Percentiles rank a stretch among this genome's conserved stretches.
These are phyloP conservation scores for Epinotia ramella DNA, from an alignment of 2,888 invertebrate species.

Conservation along the genomic window DNA sequence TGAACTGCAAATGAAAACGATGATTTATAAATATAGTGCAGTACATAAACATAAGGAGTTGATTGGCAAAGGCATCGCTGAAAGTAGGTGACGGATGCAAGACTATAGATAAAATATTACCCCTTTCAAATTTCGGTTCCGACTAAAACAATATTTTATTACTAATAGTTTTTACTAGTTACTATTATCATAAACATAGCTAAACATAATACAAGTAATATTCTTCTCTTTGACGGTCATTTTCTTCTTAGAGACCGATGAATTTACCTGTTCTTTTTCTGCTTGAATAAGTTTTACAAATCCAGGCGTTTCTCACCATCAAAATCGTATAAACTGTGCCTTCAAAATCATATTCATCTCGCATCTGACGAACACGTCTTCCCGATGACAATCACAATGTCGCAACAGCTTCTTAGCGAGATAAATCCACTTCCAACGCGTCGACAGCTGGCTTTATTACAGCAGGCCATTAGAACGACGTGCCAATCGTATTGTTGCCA, in stretches of 20 bases:
- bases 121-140: too few species aligned
- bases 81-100: not conserved
- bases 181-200: too few species aligned
- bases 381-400: slow-evolving; percentile 29
- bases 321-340: not conserved
- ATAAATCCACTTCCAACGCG: slow-evolving; percentile 50
- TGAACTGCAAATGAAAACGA: too few species aligned
- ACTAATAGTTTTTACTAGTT: too few species aligned
- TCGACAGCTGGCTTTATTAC: slow-evolving; percentile 39
- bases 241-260: too few species aligned
- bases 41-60: not conserved
- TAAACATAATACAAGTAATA: too few species aligned
- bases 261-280: too few species aligned
- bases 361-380: not conserved
- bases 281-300: not conserved
- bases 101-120: too few species aligned
- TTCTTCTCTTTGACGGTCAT: too few species aligned
- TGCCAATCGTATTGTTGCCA: slow-evolving; percentile 70
- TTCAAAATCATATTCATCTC: slow-evolving; percentile 7
- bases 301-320: not conserved
- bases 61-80: not conserved
- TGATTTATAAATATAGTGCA: too few species aligned
- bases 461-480: slow-evolving; percentile 47
- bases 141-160: too few species aligned
- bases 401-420: slow-evolving; percentile 40